Percentiles rank a stretch among this genome's conserved stretches.
phyloP scores from a whole-genome alignment of 2,113 vertebrate species.

The Sceloporus tristichus region DNA sequence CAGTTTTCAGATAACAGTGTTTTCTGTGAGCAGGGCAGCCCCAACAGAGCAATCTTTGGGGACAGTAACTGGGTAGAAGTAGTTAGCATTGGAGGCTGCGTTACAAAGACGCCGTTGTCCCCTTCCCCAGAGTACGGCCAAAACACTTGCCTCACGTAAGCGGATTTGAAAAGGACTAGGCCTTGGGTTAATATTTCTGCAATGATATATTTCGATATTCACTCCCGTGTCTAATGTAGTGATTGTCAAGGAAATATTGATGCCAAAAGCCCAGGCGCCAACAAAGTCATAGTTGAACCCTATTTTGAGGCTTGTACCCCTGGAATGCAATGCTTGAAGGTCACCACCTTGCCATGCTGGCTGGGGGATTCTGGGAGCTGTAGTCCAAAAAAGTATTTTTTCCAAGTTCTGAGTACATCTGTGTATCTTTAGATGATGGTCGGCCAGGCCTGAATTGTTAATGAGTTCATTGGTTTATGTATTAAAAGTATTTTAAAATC shows the following conservation, averaged over 20 bases:
- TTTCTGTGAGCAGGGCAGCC: slow-evolving; percentile 53
- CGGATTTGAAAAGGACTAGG: slow-evolving; percentile 59
- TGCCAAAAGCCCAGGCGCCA: background rate
- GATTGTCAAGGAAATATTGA: background rate
- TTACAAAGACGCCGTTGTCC: slow-evolving; percentile 72
- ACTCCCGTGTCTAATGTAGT: slow-evolving; percentile 18
- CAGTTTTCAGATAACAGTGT: slow-evolving; percentile 68
- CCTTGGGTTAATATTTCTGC: slow-evolving; percentile 41
- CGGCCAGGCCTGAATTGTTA: no score
- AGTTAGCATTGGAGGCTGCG: slow-evolving; percentile 13
- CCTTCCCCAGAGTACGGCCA: slow-evolving; percentile 60
- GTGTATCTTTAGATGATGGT: no score
- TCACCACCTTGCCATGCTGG: background rate
- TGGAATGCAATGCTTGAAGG: background rate
- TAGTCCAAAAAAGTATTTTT: no score
- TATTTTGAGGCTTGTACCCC: background rate
- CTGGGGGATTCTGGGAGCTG: no score
- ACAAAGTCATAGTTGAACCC: background rate
- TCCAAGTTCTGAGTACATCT: no score
- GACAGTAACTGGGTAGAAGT: slow-evolving; percentile 63
- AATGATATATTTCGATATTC: slow-evolving; percentile 23
- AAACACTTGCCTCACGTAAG: slow-evolving; percentile 44
- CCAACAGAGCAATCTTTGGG: slow-evolving; percentile 71
- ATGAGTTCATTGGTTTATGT: no score
- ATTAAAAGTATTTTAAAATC: no score